These are phyloP conservation scores for Hycleus cichorii DNA, from an alignment of 1,140 invertebrate genomes.

Conservation along the genomic window DNA sequence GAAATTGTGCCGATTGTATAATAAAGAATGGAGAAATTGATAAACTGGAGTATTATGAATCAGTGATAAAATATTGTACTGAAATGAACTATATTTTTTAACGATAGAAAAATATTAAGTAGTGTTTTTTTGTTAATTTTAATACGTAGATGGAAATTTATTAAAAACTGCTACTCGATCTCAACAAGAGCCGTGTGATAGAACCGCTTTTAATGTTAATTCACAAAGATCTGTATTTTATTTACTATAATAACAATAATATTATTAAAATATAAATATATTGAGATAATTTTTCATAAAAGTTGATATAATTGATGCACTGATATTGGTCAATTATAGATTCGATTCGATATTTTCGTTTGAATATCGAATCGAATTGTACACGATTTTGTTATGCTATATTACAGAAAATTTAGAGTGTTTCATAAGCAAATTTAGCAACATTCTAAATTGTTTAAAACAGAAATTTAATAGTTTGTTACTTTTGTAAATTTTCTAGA, in stretches of 20 bases:
- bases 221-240: conserved; percentile 42
- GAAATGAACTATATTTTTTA: conserved; percentile 29
- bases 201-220: conserved; percentile 40
- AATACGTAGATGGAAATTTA: conserved; percentile 30
- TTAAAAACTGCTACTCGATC: conserved; percentile 29
- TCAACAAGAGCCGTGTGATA: conserved; percentile 40
- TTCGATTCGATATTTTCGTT: not conserved
- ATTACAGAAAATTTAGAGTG: no score
- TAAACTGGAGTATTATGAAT: conserved; percentile 37
- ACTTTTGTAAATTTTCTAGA: conserved; percentile 24
- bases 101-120: conserved; percentile 7
- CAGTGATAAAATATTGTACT: conserved; percentile 29
- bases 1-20: no score
- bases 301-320: no score
- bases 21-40: not conserved
- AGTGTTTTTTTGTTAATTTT: conserved; percentile 4
- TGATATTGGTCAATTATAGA: no score
- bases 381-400: no score
- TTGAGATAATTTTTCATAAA: no score
- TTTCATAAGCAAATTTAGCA: no score
- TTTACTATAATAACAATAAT: conserved; percentile 20
- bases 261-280: no score
- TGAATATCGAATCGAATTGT: no score
- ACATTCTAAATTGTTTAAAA: no score
- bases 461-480: conserved; percentile 14